phyloP scores from a whole-genome alignment of 2,113 vertebrate species.

The Mungos mungo region DNA sequence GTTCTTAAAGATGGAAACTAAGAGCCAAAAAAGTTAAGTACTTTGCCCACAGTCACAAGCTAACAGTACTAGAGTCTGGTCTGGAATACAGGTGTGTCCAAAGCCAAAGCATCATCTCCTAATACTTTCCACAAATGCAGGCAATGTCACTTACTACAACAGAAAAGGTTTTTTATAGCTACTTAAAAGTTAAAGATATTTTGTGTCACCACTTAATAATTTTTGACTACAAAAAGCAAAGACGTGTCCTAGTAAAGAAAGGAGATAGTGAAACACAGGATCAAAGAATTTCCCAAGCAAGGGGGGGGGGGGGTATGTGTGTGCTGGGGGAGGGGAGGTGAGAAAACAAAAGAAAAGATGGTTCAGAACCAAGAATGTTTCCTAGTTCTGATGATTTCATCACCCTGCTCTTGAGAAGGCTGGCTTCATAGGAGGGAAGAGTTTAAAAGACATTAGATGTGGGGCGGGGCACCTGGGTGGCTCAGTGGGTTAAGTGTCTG shows the following conservation, averaged over 20 bases:
- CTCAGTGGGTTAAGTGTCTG: too few species aligned
- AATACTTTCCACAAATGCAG: background rate
- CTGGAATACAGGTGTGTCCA: background rate
- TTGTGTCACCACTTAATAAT: slow-evolving; percentile 6
- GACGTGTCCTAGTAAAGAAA: background rate
- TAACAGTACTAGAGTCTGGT: background rate
- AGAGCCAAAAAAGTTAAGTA: background rate
- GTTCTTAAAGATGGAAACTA: background rate
- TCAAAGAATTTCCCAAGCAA: background rate
- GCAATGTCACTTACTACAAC: background rate
- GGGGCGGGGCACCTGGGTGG: too few species aligned
- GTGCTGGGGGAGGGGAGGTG: background rate
- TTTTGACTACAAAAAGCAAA: background rate
- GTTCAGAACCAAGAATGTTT: background rate
- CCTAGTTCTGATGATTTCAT: background rate
- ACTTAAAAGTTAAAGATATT: slow-evolving; percentile 31
- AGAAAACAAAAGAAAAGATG: background rate
- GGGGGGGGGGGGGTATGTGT: background rate
- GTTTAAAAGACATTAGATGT: background rate
- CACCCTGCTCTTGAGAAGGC: background rate
- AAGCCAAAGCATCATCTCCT: background rate
- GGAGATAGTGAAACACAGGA: background rate
- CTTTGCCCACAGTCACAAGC: background rate
- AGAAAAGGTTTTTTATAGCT: background rate
- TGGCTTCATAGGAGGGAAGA: background rate